Base-by-base conservation (phyloP, 2,113 vertebrate genomes). In the Paraplagusia blochii region DNA sequence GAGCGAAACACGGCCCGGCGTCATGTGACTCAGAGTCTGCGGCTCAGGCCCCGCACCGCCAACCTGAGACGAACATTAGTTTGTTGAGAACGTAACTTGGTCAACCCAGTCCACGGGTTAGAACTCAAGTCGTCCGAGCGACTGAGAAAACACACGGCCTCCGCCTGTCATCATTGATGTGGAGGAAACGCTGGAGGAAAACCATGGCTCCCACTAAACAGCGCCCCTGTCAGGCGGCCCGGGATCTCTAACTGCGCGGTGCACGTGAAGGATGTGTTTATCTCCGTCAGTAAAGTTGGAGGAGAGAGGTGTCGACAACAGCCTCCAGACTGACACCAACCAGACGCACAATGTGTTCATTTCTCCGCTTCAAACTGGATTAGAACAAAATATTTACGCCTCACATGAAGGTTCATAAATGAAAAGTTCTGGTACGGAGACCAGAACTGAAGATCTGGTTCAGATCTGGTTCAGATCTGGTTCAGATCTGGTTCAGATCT, bases 131-230 rank as follows among this genome's bases (percentile, higher is more conserved):
- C 50, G 40, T 71, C 72, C 68, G 33, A 77, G 42, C 8, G 58
- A 63, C 61, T 66, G 45, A 52, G 77, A 72, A 77, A 83, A 80
- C 80, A 76, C 61, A n/a, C 18, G 16, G 45, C 34, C 3, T 61
- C 59, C 68, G 53, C 72, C 67, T 77, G 85, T 86, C 85, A 79
- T 69, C 69, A 43, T 82, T 81, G 70, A 85, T 88, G 79, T 83
- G 76, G 68, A 55, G 57, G 71, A 66, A 84, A 82, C 79, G 53
- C 61, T 18, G 67, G 74, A 88, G 80, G 69, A 51, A 84, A 86
- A 86, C 71, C 77, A 82, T 84, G 72, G 70, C 76, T 83, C 77
- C 83, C 83, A 74, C 82, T 83, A 88, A 87, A 82, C 72, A 75
- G 62, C 66, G 79, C 69, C 79, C 76, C 76, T 80, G 76, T 83